Evolutionary conservation across 2,797 vertebrate genomes (phyloP), one percentile per base, ranked within the genome.

Genomic region (Nannoperca australis): DNA sequence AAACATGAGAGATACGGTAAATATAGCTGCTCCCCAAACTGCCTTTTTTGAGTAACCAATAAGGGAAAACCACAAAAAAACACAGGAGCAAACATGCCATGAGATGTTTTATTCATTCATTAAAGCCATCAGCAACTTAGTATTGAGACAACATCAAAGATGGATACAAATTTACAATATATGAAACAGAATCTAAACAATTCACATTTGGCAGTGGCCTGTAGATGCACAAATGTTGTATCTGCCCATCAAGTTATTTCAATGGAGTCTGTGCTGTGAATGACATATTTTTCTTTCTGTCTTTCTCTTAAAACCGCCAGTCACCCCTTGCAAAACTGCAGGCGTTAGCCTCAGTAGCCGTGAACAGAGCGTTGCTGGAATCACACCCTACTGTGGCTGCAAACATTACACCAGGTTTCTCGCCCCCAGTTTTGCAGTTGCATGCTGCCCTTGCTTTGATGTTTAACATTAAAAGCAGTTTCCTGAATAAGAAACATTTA

Each of bases 21-120:
- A 91, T 89, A 89, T 89, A 90, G 76, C 88, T 70, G 75, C 82
- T 89, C 72, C 63, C 58, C 61, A 78, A 86, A 91, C 86, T 81
- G 83, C 71, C 78, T 83, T 78, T 70, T 89, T 84, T 81, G 76
- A 86, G 64, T 76, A 78, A 86, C 71, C 56, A 86, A 78, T 85
- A 68, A 84, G 68, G 53, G 67, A 77, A 84, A 81, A 76, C 69
- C 42, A 73, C 50, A 73, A 80, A 73, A 77, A 79, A 87, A 86
- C 61, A 78, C 50, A 68, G 62, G 62, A 45, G 69, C 59, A 77
- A 85, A 85, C 59, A 80, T 58, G 72, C 66, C 38, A 53, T 79
- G 82, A 89, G 70, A 93, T 94, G 87, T 92, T 93, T 93, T 91
- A 94, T 92, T 93, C 74, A 91, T 93, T 89, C 55, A 81, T 90